Base-by-base conservation (phyloP, 2,113 vertebrate species). In the Anhinga rufa region DNA sequence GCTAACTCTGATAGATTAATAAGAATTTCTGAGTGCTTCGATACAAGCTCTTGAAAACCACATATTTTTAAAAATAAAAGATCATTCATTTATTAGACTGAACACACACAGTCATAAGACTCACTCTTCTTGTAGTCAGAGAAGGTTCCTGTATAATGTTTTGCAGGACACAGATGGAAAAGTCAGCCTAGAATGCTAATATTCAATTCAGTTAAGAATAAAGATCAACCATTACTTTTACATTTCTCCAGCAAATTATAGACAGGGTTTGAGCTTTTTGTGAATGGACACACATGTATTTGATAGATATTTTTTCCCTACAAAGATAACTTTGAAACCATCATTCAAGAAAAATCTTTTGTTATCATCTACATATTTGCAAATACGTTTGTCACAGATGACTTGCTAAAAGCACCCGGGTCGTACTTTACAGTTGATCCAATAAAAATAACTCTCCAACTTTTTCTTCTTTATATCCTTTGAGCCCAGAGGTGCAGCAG, bases 151-250 rank as follows among this genome's bases (percentile, higher is more conserved):
- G 29, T 64, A 12, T 68, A 46, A 84, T 88, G 58, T 84, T 81
- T 71, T 55, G 38, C 69, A 93, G 83, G 68, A 76, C 69, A 72
- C 19, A 36, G 57, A 87, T 61, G 57, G 94, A 83, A 88, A 83
- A 95, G 46, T 71, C 89, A 90, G 71, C 44, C 32, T 46, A 32
- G 86, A 92, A 96, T 75, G 71, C 55, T 88, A 95, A 94, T 83
- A 83, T 57, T 83, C 71, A 65, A 74, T 93, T 93, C 82, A 49
- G 20, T 68, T 76, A 34, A 86, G 90, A 88, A 58, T 79, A 69
- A 96, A 52, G 49, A 72, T 61, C 85, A 88, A 31, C 62, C 62
- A 61, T 26, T 6, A 11, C n/a, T 69, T 82, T 92, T 72, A 4
- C 84, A 82, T 84, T 89, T 86, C 48, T 62, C 72, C 65, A 89